Percentiles rank a stretch among this genome's conserved stretches.
phyloP scores from a whole-genome alignment of 2,888 invertebrate species.

The Periphyllus acericola region DNA sequence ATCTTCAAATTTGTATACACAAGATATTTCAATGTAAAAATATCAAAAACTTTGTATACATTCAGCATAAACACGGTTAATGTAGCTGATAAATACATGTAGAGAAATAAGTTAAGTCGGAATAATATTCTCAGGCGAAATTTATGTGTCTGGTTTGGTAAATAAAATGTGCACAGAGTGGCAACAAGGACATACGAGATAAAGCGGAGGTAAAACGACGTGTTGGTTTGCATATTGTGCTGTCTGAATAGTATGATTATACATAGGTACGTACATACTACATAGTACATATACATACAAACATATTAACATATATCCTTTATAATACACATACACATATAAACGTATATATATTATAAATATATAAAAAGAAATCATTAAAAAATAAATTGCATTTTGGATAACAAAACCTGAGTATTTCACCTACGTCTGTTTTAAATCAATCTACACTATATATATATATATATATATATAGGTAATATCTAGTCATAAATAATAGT shows the following conservation, averaged over 20 bases:
- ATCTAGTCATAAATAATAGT: conserved; percentile 29
- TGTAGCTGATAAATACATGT: conserved; percentile 49
- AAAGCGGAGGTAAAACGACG: conserved; percentile 38
- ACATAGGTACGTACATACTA: neutral
- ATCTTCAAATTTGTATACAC: neutral
- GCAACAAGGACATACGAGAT: conserved; percentile 52
- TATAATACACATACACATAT: neutral
- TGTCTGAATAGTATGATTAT: conserved; percentile 10
- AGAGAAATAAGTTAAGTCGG: conserved; percentile 27
- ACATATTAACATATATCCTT: no score
- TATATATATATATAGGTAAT: no score
- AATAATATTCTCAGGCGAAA: conserved; percentile 51
- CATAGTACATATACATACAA: neutral
- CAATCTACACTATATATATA: neutral
- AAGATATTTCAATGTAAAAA: neutral
- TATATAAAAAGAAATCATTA: conserved; percentile 40
- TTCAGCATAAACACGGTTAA: conserved; percentile 32
- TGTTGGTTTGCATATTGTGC: conserved; percentile 43
- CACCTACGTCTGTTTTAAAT: conserved; percentile 53
- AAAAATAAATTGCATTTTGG: conserved; percentile 53
- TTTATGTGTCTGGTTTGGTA: conserved; percentile 57
- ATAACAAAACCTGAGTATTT: conserved; percentile 32
- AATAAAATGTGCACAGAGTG: conserved; percentile 41
- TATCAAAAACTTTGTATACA: conserved; percentile 23
- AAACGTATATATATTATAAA: neutral